Evolutionary conservation across 2,113 vertebrate genomes (phyloP).

Genomic region (Notothenia rossii): DNA sequence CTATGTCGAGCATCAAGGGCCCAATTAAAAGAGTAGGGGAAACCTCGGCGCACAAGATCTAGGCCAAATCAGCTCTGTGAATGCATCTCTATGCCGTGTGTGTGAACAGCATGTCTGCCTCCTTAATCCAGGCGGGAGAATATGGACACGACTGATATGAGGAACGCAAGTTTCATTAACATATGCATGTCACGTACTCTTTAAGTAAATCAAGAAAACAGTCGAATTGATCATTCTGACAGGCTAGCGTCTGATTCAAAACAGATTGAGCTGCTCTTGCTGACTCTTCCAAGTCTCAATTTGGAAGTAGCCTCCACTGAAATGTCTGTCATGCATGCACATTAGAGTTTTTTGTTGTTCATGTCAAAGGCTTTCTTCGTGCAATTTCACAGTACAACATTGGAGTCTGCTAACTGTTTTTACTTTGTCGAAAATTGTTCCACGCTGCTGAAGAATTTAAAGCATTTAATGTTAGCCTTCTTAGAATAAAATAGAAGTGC

Average conservation of each 20-base stretch:
- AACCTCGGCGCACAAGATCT: slow-evolving; percentile 63
- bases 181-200: slow-evolving; percentile 62
- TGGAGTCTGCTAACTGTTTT: slow-evolving; percentile 29
- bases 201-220: slow-evolving; percentile 65
- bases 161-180: slow-evolving; percentile 67
- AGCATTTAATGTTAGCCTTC: neutral
- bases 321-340: slow-evolving; percentile 57
- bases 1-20: slow-evolving; percentile 81
- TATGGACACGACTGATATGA: slow-evolving; percentile 63
- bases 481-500: neutral
- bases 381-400: slow-evolving; percentile 15
- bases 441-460: neutral
- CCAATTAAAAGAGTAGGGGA: slow-evolving; percentile 79
- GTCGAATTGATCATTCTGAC: slow-evolving; percentile 66
- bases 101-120: slow-evolving; percentile 65
- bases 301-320: slow-evolving; percentile 49
- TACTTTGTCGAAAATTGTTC: slow-evolving; percentile 24
- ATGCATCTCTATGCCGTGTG: slow-evolving; percentile 55
- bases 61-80: slow-evolving; percentile 67
- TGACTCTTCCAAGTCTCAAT: slow-evolving; percentile 62
- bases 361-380: slow-evolving; percentile 44
- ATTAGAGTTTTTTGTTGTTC: slow-evolving; percentile 32
- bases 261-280: slow-evolving; percentile 63
- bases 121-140: slow-evolving; percentile 68
- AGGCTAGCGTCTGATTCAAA: slow-evolving; percentile 63